A percentile compares a stretch with the other conserved stretches of the same genome.
Evolutionary conservation across 2,888 invertebrate species (phyloP).

Genomic region (Epistrophe grossulariae): DNA sequence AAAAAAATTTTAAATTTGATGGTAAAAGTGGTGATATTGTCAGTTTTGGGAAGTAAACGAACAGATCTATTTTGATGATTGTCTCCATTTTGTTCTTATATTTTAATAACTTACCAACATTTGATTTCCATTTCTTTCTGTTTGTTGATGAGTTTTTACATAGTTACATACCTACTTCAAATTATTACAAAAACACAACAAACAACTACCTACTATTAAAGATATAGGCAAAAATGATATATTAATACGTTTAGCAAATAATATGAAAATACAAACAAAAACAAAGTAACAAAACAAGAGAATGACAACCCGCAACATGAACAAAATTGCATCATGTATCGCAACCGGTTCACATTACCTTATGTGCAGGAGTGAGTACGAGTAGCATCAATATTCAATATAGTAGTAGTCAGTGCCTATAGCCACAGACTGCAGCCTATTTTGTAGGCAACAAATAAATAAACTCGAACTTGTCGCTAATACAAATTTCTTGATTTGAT

Average conservation of each 20-base stretch:
- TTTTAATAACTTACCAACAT: no score
- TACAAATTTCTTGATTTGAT: neutral
- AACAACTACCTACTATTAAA: neutral
- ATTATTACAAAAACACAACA: neutral
- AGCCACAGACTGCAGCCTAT: neutral
- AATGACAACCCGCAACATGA: conserved; percentile 46
- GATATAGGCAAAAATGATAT: neutral
- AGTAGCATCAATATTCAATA: conserved; percentile 23
- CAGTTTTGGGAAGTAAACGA: no score
- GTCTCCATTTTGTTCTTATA: no score
- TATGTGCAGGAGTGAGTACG: conserved; percentile 4
- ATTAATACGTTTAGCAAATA: neutral
- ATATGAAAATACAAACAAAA: conserved; percentile 1
- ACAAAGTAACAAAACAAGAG: neutral
- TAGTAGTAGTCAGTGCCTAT: neutral
- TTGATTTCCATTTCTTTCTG: no score
- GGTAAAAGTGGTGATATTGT: no score
- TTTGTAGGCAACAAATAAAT: neutral
- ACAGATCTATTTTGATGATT: no score
- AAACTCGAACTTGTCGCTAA: conserved; percentile 2
- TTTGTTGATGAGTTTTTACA: no score
- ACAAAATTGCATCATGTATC: conserved; percentile 67
- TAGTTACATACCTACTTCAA: neutral
- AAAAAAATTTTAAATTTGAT: no score
- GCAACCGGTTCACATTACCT: conserved; percentile 46